Evolutionary conservation across 2,797 vertebrate species (phyloP), one percentile per base, ranked within the genome.

Genomic region (Enteromius viviparus): DNA sequence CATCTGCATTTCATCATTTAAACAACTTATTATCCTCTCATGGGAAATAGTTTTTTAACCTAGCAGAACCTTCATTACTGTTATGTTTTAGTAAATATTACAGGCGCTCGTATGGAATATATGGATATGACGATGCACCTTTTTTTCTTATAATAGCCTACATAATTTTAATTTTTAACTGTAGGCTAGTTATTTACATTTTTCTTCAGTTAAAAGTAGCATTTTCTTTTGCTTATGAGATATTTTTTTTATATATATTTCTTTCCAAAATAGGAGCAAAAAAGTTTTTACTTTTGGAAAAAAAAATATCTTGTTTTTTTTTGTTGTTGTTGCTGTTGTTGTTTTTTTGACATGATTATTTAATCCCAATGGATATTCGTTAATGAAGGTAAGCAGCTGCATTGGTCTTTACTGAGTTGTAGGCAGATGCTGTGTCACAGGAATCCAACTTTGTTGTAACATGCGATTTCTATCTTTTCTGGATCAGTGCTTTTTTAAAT

Each of bases 371-470:
- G 81, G 81, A 77, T 11, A 32, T 69, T 68, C 23, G 37, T 34
- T 37, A 10, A 10, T 32, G 19, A 77, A 8, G 81, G 81, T 83
- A 77, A 77, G 81, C 42, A 65, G 1, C 19, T 64, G n/a, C 17
- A 45, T 51, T 23, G 12, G 15, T 71, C 26, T 65, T 81, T 37
- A 17, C 10, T 21, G 47, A 34, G 32, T 32, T 7, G 6, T 45
- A 15, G 8, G n/a, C 15, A 72, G 42, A 23, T 60, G 53, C 26
- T 62, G 68, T 80, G 66, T 34, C 68, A 80, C 15, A 55, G 32
- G 15, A 37, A 23, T 6, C 19, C 51, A 74, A 19, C 62, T 64
- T 42, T 82, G 70, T 65, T 40, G 29, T 23, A 66, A 26, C 37
- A 65, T 55, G 15, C 42, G 47, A 49, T 42, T 58, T 45, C 11